These are phyloP conservation scores for Eupristina koningsbergeri DNA, from an alignment of 1,140 invertebrate genomes.

Conservation along the genomic window DNA sequence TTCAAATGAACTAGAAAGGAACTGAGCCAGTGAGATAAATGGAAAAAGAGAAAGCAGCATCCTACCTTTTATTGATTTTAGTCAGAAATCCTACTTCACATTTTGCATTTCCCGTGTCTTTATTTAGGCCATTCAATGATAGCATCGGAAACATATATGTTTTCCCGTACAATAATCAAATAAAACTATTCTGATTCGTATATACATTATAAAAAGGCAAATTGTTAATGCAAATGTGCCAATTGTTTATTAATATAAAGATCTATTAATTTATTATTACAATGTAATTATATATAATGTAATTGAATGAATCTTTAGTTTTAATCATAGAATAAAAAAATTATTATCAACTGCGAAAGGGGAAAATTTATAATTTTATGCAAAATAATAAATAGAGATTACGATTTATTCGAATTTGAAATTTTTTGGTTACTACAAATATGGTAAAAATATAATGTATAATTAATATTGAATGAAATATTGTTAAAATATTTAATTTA, in stretches of 20 bases:
- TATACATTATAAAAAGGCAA: not conserved
- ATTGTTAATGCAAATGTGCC: not conserved
- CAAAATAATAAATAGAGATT: no score
- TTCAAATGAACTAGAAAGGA: not conserved
- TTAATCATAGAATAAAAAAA: no score
- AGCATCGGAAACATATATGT: not conserved
- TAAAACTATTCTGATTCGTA: not conserved
- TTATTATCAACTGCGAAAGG: no score
- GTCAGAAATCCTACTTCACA: not conserved
- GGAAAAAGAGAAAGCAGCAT: not conserved
- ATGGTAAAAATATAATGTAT: no score
- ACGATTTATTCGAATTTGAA: no score
- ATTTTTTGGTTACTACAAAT: no score
- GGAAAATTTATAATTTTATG: no score
- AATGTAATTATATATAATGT: no score
- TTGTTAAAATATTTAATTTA: no score
- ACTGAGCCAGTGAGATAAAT: not conserved
- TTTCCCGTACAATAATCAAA: not conserved
- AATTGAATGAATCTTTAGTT: no score
- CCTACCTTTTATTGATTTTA: conserved; percentile 15
- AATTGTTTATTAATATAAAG: no score
- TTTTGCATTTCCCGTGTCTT: not conserved
- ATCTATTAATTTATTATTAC: not conserved
- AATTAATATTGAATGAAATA: no score
- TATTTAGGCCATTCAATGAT: not conserved